Evolutionary conservation across 2,888 invertebrate species (phyloP).

Genomic region (Drosophila anomalata): DNA sequence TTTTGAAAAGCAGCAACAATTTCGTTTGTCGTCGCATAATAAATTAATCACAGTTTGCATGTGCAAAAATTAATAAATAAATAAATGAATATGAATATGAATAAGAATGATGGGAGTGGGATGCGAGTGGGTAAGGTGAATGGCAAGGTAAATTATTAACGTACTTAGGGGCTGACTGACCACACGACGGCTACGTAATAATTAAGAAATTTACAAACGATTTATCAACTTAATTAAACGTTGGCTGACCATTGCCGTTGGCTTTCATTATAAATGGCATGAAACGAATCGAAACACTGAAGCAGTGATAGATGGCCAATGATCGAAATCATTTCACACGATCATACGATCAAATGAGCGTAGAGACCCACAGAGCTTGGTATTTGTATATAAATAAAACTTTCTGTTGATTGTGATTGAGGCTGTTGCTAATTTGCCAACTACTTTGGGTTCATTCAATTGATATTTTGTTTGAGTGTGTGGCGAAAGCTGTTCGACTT

Average conservation of each 20-base stretch:
- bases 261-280: constrained; percentile 32
- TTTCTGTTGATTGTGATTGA: constrained; percentile 51
- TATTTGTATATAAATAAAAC: constrained; percentile 12
- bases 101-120: constrained; percentile 1
- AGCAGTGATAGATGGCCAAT: constrained; percentile 72
- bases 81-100: constrained; percentile 54
- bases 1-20: constrained; percentile 22
- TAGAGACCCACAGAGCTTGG: background rate
- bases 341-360: constrained; percentile 56
- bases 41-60: constrained; percentile 62
- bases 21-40: constrained; percentile 48
- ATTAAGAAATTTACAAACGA: constrained; percentile 80
- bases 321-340: constrained; percentile 78
- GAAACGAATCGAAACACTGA: constrained; percentile 33
- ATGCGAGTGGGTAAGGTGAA: constrained; percentile 64
- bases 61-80: constrained; percentile 61
- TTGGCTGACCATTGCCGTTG: constrained; percentile 52
- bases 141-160: constrained; percentile 56
- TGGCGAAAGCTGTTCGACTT: constrained; percentile 69
- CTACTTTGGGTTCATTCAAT: constrained; percentile 54
- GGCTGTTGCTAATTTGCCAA: constrained; percentile 75
- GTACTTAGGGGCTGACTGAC: constrained; percentile 39
- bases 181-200: constrained; percentile 70
- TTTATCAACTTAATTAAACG: constrained; percentile 79
- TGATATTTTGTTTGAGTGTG: constrained; percentile 16